These are phyloP conservation scores for Hemiprocne comata DNA, from an alignment of 2,113 vertebrate species.

Conservation along the genomic window DNA sequence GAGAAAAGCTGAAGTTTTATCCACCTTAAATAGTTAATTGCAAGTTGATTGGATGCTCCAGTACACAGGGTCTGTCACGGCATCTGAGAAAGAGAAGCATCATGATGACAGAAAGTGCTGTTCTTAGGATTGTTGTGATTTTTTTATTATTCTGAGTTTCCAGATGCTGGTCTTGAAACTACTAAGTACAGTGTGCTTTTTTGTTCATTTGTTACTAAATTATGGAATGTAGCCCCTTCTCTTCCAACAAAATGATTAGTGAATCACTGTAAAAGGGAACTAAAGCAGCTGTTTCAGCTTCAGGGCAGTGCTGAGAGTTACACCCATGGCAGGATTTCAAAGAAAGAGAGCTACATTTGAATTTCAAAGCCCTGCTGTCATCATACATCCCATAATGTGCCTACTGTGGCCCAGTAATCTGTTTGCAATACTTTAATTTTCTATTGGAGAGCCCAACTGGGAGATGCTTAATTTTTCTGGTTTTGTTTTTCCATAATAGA, in stretches of 20 bases:
- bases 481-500: slow-evolving; percentile 55
- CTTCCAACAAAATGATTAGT: slow-evolving; percentile 25
- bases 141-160: background rate
- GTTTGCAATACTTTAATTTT: slow-evolving; percentile 65
- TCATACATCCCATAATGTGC: slow-evolving; percentile 43
- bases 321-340: slow-evolving; percentile 64
- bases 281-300: slow-evolving; percentile 63
- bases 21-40: background rate
- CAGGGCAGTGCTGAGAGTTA: slow-evolving; percentile 42
- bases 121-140: background rate
- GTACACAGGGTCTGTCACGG: background rate
- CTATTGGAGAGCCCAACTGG: slow-evolving; percentile 50
- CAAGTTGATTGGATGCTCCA: background rate
- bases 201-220: slow-evolving; percentile 43
- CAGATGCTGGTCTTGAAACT: slow-evolving; percentile 43
- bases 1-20: background rate
- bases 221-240: background rate
- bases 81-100: background rate
- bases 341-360: slow-evolving; percentile 63
- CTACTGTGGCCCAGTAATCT: slow-evolving; percentile 56
- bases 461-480: slow-evolving; percentile 38
- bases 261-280: slow-evolving; percentile 48
- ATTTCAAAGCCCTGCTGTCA: slow-evolving; percentile 67
- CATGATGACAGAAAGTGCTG: background rate
- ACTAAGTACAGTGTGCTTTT: slow-evolving; percentile 22